Base-by-base conservation (phyloP, 2,888 invertebrate species). In the Pyralis farinalis region DNA sequence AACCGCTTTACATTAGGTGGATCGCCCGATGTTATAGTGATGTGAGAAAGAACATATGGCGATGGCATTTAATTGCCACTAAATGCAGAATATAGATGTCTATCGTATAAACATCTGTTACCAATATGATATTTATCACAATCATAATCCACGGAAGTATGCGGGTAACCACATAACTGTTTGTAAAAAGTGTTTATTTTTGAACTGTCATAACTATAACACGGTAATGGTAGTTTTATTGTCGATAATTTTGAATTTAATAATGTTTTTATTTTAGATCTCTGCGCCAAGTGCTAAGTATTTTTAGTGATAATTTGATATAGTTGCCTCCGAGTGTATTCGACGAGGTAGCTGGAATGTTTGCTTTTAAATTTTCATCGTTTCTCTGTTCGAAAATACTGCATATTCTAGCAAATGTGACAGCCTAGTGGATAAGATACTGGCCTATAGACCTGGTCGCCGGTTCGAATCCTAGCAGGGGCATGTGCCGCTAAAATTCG, bases 181-280 rank as follows among this genome's bases (percentile, higher is more conserved):
- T 4, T 2, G n/a, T 25, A 25, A 25, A 25, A 25, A 8, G 5
- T 25, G 25, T 25, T 47, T 69, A 69, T 66, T 60, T 58, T n/a
- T 46, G 42, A 56, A 54, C 47, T 44, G 57, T 56, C 57, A 60
- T 63, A 65, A 63, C 59, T 61, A 59, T 68, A 61, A 1, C n/a
- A n/a, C 25, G 25, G 25, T 25, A 25, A 25, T 25, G 69, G 62
- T 71, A 60, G 71, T 71, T 71, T 72, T 69, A 69, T 65, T 63
- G 60, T 62, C 60, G 59, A 65, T 69, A 65, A 66, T 65, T 65
- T 70, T 59, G 64, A 68, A 75, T 71, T 67, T 71, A 78, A 76
- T 71, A 69, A 69, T 64, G 68, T 67, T 70, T 69, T 73, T 71
- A 65, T 70, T 67, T 69, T 56, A 68, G 73, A 64, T 54, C 65